A percentile compares a stretch with the other conserved stretches of the same genome.
These are phyloP conservation scores for Perizoma affinitatum DNA, from an alignment of 2,888 invertebrate genomes.

Conservation along the genomic window DNA sequence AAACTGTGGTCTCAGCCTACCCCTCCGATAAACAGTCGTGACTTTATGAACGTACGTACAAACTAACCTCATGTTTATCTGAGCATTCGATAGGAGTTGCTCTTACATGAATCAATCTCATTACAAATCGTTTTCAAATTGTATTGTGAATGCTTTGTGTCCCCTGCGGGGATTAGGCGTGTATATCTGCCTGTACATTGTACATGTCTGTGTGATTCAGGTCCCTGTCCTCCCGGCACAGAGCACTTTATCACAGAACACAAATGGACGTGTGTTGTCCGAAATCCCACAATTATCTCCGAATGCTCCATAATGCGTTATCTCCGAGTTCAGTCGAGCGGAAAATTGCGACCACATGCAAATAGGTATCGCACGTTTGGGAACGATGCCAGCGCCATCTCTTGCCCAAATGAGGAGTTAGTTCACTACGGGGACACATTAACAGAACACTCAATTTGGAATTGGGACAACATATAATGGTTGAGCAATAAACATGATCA, in stretches of 20 bases:
- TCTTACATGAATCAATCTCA: too few species aligned
- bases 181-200: neutral
- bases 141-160: too few species aligned
- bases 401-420: constrained; percentile 3
- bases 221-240: constrained; percentile 10
- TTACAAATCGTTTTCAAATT: too few species aligned
- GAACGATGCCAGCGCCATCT: constrained; percentile 8
- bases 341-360: constrained; percentile 17
- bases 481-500: too few species aligned
- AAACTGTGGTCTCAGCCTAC: too few species aligned
- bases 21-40: too few species aligned
- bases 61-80: too few species aligned
- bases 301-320: constrained; percentile 11
- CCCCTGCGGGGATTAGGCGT: too few species aligned
- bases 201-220: constrained; percentile 10
- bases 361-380: constrained; percentile 5
- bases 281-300: constrained; percentile 17
- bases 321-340: constrained; percentile 14
- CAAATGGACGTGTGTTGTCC: constrained; percentile 13
- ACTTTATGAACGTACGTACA: too few species aligned
- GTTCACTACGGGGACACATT: neutral
- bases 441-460: neutral
- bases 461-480: neutral
- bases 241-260: constrained; percentile 16
- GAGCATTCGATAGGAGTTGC: too few species aligned